phyloP scores from a whole-genome alignment of 2,797 vertebrate genomes.

The Pterois miles region DNA sequence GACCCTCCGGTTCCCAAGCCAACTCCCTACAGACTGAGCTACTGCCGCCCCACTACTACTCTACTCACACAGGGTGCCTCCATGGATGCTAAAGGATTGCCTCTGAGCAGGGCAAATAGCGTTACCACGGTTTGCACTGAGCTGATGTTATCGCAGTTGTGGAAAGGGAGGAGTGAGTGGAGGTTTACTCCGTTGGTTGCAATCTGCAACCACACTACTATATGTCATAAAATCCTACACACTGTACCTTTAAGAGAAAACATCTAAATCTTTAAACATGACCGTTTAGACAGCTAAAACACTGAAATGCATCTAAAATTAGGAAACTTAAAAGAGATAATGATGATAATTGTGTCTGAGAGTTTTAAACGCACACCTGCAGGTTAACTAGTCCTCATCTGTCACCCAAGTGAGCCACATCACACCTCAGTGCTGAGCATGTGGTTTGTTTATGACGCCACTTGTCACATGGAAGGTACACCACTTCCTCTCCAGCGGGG shows the following conservation, averaged over 20 bases:
- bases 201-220: too few relatives aligned
- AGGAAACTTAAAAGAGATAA: neutral
- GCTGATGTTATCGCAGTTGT: too few relatives aligned
- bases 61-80: too few relatives aligned
- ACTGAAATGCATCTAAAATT: neutral
- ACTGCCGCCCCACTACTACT: too few relatives aligned
- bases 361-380: neutral
- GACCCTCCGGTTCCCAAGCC: too few relatives aligned
- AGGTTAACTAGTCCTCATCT: neutral
- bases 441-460: conserved; percentile 23
- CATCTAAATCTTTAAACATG: neutral
- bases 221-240: too few relatives aligned
- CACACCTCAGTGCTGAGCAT: conserved; percentile 27
- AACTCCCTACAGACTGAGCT: too few relatives aligned
- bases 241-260: too few relatives aligned
- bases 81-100: too few relatives aligned
- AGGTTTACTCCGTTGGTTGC: neutral
- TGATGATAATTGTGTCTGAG: neutral
- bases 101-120: too few relatives aligned
- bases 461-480: neutral
- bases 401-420: conserved; percentile 27
- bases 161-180: too few relatives aligned
- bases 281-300: neutral
- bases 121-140: too few relatives aligned
- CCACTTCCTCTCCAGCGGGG: conserved; percentile 27